phyloP scores from a whole-genome alignment of 1,140 invertebrate genomes.

The Rhopalosiphum maidis region DNA sequence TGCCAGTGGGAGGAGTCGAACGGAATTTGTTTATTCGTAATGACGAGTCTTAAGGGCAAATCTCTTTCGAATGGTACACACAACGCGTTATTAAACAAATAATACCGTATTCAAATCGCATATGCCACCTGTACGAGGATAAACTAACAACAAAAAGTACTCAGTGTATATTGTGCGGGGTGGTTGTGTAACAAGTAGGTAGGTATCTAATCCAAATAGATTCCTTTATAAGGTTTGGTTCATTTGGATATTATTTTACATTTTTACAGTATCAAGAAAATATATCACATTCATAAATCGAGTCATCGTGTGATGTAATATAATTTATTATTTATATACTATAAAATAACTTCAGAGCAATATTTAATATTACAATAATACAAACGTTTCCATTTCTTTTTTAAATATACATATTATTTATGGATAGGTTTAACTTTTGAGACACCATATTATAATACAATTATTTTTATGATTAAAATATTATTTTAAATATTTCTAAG shows the following conservation, averaged over 20 bases:
- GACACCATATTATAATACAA: not conserved
- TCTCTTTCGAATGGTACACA: slow-evolving; percentile 13
- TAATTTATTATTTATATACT: not conserved
- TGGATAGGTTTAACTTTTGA: not conserved
- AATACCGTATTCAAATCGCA: slow-evolving; percentile 41
- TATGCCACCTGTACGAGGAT: slow-evolving; percentile 1
- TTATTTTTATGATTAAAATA: not conserved
- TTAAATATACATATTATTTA: not conserved
- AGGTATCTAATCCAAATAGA: not conserved
- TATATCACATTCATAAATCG: not conserved
- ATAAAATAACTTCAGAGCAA: not conserved
- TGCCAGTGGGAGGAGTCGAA: slow-evolving; percentile 5
- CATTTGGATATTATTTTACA: not conserved
- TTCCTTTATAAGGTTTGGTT: slow-evolving; percentile 39
- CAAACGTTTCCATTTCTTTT: not conserved
- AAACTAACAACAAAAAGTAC: not conserved
- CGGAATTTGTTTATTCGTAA: slow-evolving; percentile 13
- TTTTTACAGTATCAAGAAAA: not conserved
- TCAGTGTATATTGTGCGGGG: slow-evolving; percentile 10
- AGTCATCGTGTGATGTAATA: not conserved
- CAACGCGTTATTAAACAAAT: slow-evolving; percentile 47
- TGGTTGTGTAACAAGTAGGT: slow-evolving; percentile 25
- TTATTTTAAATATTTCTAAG: not conserved
- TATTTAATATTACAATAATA: not conserved
- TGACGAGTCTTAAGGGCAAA: slow-evolving; percentile 53